Percentiles rank a stretch among this genome's conserved stretches.
These are phyloP conservation scores for Autographa gamma DNA, from an alignment of 2,888 invertebrate species.

Conservation along the genomic window DNA sequence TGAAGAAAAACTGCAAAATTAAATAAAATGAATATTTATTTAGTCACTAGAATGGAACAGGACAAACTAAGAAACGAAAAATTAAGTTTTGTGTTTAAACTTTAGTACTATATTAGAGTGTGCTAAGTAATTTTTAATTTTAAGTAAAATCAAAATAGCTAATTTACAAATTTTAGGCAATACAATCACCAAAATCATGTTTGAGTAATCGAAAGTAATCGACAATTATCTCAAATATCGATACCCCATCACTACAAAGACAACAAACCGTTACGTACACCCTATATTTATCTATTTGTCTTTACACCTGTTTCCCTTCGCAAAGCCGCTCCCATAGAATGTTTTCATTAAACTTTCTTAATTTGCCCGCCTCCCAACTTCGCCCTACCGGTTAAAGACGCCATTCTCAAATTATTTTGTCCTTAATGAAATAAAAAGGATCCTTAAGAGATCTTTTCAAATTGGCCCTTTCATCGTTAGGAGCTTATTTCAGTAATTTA, in stretches of 20 bases:
- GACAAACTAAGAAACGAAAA: too few relatives aligned
- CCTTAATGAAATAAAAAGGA: slow-evolving; percentile 37
- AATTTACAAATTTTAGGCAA: too few relatives aligned
- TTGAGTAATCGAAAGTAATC: not conserved
- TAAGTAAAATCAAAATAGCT: too few relatives aligned
- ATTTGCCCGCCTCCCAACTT: slow-evolving; percentile 63
- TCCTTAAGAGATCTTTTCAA: slow-evolving; percentile 21
- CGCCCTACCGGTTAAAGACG: slow-evolving; percentile 17
- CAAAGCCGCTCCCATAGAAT: slow-evolving; percentile 60
- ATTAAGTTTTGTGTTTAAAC: too few relatives aligned
- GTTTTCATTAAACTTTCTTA: slow-evolving; percentile 85
- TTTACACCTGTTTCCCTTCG: slow-evolving; percentile 72
- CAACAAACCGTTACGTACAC: slow-evolving; percentile 21
- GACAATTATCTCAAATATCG: slow-evolving; percentile 3
- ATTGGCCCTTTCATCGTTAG: slow-evolving; percentile 20
- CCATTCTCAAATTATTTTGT: slow-evolving; percentile 43
- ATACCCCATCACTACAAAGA: slow-evolving; percentile 48
- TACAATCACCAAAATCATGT: too few relatives aligned
- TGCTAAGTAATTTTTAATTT: too few relatives aligned
- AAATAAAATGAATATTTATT: too few relatives aligned
- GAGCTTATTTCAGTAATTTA: slow-evolving; percentile 24
- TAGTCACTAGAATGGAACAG: too few relatives aligned
- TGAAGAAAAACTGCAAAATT: not conserved
- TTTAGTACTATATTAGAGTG: too few relatives aligned
- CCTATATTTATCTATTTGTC: slow-evolving; percentile 67